phyloP scores from a whole-genome alignment of 2,113 vertebrate genomes.

The Mastomys natalensis region DNA sequence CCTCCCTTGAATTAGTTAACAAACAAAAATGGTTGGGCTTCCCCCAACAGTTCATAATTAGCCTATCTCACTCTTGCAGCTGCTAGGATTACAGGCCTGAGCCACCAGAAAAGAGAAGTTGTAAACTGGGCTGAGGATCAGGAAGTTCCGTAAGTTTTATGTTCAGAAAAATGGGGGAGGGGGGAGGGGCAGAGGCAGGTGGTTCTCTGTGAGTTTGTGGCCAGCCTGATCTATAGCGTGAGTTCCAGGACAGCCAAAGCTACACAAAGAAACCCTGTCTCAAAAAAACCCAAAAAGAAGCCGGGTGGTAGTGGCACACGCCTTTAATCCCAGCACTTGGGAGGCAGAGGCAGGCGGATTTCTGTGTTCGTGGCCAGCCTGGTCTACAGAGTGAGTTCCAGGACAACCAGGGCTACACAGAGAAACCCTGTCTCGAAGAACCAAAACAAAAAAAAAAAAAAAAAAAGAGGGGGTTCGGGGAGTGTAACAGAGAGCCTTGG shows the following conservation, averaged over 20 bases:
- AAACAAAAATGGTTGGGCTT: background rate
- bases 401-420: background rate
- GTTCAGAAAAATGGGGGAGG: background rate
- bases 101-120: background rate
- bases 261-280: background rate
- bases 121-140: background rate
- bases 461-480: background rate
- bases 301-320: too few relatives aligned
- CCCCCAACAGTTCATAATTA: background rate
- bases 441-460: background rate
- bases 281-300: background rate
- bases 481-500: background rate
- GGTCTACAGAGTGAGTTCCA: background rate
- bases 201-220: background rate
- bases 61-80: background rate
- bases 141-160: background rate
- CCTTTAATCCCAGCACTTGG: too few relatives aligned
- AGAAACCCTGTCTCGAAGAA: background rate
- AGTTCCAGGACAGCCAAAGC: background rate
- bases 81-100: background rate
- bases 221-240: background rate
- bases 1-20: background rate
- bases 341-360: background rate
- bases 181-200: background rate
- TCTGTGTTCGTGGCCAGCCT: background rate